These are phyloP conservation scores for Alentia gelatinosa DNA, from an alignment of 2,888 invertebrate genomes.

Conservation along the genomic window DNA sequence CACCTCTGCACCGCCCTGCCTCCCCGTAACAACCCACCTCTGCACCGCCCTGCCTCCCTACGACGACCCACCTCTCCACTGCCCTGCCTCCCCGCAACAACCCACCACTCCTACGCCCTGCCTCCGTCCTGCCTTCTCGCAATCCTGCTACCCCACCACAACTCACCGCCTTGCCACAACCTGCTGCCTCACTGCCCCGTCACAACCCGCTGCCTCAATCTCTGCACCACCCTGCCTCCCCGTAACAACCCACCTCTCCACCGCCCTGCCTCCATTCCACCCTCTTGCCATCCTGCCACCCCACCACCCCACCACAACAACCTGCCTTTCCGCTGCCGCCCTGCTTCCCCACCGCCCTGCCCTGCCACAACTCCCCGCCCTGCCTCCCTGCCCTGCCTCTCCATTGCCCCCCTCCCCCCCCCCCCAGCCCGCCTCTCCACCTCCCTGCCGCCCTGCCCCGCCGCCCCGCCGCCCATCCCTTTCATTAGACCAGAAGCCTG, in stretches of 20 bases:
- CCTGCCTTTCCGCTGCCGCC: neutral
- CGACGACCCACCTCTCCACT: neutral
- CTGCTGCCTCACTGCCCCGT: neutral
- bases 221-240: neutral
- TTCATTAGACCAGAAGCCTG: neutral
- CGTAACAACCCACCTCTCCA: neutral
- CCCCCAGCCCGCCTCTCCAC: neutral
- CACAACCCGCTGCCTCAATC: neutral
- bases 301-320: neutral
- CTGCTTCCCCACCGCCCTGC: neutral
- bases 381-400: neutral
- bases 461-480: neutral
- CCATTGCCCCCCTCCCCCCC: neutral
- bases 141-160: neutral
- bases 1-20: neutral
- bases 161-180: neutral
- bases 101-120: neutral
- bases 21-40: neutral
- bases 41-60: neutral
- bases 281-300: neutral
- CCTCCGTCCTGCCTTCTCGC: neutral
- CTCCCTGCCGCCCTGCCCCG: neutral
- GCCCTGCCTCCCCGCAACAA: neutral
- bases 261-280: neutral
- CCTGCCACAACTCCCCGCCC: neutral